Base-by-base conservation (phyloP, 1,140 invertebrate species). In the Pristionchus pacificus region DNA sequence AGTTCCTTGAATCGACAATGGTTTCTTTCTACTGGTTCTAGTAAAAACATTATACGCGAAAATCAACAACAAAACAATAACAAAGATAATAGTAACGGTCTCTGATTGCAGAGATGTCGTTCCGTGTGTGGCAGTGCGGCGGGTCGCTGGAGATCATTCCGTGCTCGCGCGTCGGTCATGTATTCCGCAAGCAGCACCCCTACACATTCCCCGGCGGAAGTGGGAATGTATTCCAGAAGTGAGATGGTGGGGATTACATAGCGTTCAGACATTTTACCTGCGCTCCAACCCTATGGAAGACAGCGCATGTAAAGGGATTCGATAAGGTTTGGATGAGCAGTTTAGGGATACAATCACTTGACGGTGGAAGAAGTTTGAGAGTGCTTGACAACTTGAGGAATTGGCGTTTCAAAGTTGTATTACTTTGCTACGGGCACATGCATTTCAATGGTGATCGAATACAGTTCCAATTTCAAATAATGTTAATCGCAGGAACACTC, bases 401-500 rank as follows among this genome's bases (percentile, higher is more conserved):
- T n/a, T n/a, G n/a, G n/a, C n/a, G n/a, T n/a, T n/a, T n/a, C n/a
- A n/a, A n/a, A n/a, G n/a, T n/a, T n/a, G n/a, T n/a, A n/a, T n/a
- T n/a, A n/a, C n/a, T n/a, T n/a, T n/a, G n/a, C n/a, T n/a, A n/a
- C n/a, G n/a, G n/a, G n/a, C n/a, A n/a, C n/a, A n/a, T n/a, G n/a
- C n/a, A n/a, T n/a, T n/a, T n/a, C n/a, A n/a, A n/a, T n/a, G n/a
- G n/a, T n/a, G n/a, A n/a, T n/a, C n/a, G n/a, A n/a, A n/a, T n/a
- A 62, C 76, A 85, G 27, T 84, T 85, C 31, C 83, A 85, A 71
- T 86, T 85, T 77, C 84, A 86, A 68, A 83, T 81, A 70, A 77
- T 82, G 79, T 65, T 85, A 93, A 97, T 85, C 97, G 97, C 89
- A 93, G 95, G 88, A 96, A 97, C 88, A 95, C 95, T 88, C 92